Conservation (phyloP, 2,113 vertebrate species). For the Eurypyga helias region DNA sequence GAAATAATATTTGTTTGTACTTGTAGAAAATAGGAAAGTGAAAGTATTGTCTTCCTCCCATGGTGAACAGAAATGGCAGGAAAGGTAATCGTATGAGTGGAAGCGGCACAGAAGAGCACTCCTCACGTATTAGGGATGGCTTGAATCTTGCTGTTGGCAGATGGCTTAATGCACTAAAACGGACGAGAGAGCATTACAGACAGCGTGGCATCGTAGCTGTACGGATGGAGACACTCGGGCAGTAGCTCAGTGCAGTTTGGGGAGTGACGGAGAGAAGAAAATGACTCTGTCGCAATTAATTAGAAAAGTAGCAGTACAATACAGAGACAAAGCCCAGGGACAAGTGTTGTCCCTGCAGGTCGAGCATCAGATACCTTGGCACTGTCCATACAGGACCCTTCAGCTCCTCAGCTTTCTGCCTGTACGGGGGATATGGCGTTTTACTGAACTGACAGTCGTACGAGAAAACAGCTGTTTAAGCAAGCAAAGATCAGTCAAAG, state of each 20-base stretch:
- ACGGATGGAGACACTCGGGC: not conserved
- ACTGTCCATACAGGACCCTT: not conserved
- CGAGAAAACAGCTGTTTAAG: not conserved
- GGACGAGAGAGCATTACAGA: not conserved
- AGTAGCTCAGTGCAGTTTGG: not conserved
- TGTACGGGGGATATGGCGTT: not conserved
- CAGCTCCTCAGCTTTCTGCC: not conserved
- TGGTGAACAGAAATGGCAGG: not conserved
- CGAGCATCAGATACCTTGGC: not conserved
- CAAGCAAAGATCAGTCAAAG: not conserved
- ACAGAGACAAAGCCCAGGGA: not conserved
- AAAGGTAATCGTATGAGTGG: not conserved
- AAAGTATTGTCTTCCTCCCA: not conserved
- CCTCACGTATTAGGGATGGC: not conserved
- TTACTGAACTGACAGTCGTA: not conserved
- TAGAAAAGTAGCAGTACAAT: not conserved
- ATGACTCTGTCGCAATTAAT: not conserved
- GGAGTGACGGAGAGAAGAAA: not conserved
- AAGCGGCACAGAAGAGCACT: not conserved
- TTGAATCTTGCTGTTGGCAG: slow-evolving; percentile 11
- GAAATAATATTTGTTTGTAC: not conserved
- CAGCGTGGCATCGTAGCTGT: not conserved
- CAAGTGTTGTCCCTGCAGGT: not conserved
- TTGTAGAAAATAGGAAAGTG: not conserved
- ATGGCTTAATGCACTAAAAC: not conserved